Evolutionary conservation across 2,888 invertebrate genomes (phyloP).

Genomic region (Drosophila formosana): DNA sequence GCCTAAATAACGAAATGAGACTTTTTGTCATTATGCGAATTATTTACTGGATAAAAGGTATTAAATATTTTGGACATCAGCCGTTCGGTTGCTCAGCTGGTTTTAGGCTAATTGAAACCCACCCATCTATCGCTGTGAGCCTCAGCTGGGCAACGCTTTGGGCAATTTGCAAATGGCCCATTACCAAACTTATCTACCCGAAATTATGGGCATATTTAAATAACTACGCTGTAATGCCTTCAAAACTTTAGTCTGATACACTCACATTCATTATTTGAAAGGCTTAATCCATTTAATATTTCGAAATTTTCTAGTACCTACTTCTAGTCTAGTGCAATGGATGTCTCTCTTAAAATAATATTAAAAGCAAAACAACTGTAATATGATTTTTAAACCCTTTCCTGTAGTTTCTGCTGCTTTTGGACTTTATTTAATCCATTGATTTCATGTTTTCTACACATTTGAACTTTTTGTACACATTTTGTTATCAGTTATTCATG

Average conservation of each 20-base stretch:
- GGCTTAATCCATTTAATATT: neutral
- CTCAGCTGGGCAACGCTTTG: slow-evolving; percentile 51
- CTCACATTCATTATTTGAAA: neutral
- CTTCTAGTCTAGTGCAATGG: too few species aligned
- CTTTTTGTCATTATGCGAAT: slow-evolving; percentile 82
- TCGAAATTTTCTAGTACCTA: neutral
- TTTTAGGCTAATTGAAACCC: slow-evolving; percentile 82
- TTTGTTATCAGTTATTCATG: slow-evolving; percentile 78
- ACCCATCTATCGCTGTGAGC: slow-evolving; percentile 29
- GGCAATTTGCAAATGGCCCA: slow-evolving; percentile 67
- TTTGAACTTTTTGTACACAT: slow-evolving; percentile 60
- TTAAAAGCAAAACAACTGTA: neutral
- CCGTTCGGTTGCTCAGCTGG: slow-evolving; percentile 46
- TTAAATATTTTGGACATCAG: slow-evolving; percentile 73
- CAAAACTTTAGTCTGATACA: neutral
- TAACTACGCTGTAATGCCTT: slow-evolving; percentile 3
- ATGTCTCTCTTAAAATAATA: too few species aligned
- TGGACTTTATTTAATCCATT: slow-evolving; percentile 2
- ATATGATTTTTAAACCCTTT: neutral
- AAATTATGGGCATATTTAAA: slow-evolving; percentile 31
- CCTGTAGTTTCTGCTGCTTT: neutral
- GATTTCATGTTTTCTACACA: neutral
- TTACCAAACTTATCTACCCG: slow-evolving; percentile 24
- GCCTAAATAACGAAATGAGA: slow-evolving; percentile 77
- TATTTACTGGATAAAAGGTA: slow-evolving; percentile 83